Percentiles rank a stretch among this genome's conserved stretches.
Evolutionary conservation across 1,140 invertebrate species (phyloP).

Genomic region (Chymomyza costata): DNA sequence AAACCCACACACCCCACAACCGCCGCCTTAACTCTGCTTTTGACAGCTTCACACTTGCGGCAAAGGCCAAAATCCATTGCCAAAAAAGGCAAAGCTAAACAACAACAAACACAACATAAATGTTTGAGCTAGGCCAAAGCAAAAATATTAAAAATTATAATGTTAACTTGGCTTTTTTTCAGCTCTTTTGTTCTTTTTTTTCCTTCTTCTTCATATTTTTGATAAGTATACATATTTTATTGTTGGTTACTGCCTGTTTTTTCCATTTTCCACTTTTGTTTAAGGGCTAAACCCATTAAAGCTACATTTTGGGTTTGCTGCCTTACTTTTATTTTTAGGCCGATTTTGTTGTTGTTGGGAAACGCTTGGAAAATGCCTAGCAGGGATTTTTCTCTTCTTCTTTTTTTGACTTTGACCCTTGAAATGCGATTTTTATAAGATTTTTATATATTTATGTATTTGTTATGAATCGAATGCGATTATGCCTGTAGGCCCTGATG

Average conservation of each 20-base stretch:
- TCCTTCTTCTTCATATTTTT: too few species aligned
- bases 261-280: neutral
- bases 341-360: slow-evolving; percentile 38
- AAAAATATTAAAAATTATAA: slow-evolving; percentile 73
- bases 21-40: slow-evolving; percentile 56
- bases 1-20: slow-evolving; percentile 37
- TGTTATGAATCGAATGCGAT: slow-evolving; percentile 52
- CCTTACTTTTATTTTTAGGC: slow-evolving; percentile 11
- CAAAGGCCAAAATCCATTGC: too few species aligned
- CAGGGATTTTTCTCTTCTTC: slow-evolving; percentile 51
- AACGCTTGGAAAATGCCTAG: too few species aligned
- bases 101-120: slow-evolving; percentile 14
- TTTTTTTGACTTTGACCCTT: slow-evolving; percentile 53
- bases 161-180: slow-evolving; percentile 45
- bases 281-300: too few species aligned
- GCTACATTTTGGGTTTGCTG: slow-evolving; percentile 29
- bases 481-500: slow-evolving; percentile 2
- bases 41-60: slow-evolving; percentile 65
- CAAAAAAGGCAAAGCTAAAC: slow-evolving; percentile 38
- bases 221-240: slow-evolving; percentile 51
- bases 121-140: slow-evolving; percentile 43
- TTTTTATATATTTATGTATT: slow-evolving; percentile 51
- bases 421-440: slow-evolving; percentile 66
- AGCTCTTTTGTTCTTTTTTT: slow-evolving; percentile 70
- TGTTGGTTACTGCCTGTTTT: slow-evolving; percentile 36